Evolutionary conservation across 1,140 invertebrate species (phyloP), one percentile per base, ranked within the genome.

Genomic region (Muscidifurax raptorellus): DNA sequence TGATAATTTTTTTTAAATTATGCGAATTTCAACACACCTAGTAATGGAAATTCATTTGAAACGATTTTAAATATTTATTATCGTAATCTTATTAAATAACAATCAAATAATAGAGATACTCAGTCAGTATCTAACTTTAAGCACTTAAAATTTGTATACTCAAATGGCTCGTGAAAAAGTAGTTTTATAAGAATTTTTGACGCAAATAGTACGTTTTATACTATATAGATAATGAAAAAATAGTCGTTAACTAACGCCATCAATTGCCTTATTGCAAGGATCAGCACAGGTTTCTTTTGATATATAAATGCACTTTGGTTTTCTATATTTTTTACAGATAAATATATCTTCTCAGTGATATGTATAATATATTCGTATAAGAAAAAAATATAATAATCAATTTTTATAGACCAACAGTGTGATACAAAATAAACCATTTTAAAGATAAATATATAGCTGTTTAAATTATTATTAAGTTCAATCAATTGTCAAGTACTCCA

Each of bases 141-240:
- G 76, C 74, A 82, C 27, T 69, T 69, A 13, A 69, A 30, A 69
- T 77, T 76, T 74, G 71, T 30, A 72, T 79, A 47, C 52, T 79
- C 71, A 36, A 69, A 79, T 72, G 82, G 77, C 66, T 67, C 76
- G 75, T 72, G 75, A 84, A 77, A 44, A 36, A 83, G 28, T 77
- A 83, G 22, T 67, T 79, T 79, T 79, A n/a, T 66, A 44, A 66
- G 25, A 12, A 27, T 27, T 69, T 30, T 69, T 6, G 9, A 67
- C 30, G 28, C 0, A 30, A 30, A 52, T 66, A 30, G 15, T 67
- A 5, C 7, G n/a, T 75, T 77, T 40, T 47, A 25, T 30, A 69
- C 64, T n/a, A 1, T 80, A 25, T 13, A 67, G 27, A 44, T 69
- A 69, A 44, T 80, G 3, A 28, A 66, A 12, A 2, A 27, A 69